phyloP scores from a whole-genome alignment of 2,888 invertebrate genomes.

The Drosophila melanosoma region DNA sequence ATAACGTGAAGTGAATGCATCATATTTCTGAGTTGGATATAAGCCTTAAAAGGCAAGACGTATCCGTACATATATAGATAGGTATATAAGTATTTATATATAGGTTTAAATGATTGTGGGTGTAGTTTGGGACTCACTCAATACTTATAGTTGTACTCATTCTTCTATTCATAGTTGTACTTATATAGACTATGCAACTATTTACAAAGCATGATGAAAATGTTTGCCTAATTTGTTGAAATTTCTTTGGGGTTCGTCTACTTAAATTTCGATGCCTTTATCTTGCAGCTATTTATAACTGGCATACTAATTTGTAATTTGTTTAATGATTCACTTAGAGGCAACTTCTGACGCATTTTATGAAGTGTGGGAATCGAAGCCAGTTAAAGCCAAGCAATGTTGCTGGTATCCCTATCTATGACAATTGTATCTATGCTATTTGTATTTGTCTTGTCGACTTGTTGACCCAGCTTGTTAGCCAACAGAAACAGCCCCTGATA shows the following conservation, averaged over 20 bases:
- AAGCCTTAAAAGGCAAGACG: conserved; percentile 41
- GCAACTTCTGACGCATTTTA: conserved; percentile 45
- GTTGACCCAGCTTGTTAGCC: conserved; percentile 66
- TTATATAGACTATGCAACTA: conserved; percentile 65
- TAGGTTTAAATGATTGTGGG: conserved; percentile 44
- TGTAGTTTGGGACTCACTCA: conserved; percentile 28
- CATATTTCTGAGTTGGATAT: conserved; percentile 21
- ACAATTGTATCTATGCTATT: conserved; percentile 22
- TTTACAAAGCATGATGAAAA: conserved; percentile 66
- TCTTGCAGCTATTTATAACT: conserved; percentile 71
- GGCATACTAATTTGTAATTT: conserved; percentile 77
- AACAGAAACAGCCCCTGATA: conserved; percentile 41
- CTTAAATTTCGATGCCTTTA: conserved; percentile 37
- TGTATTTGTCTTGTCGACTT: conserved; percentile 35
- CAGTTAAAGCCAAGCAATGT: conserved; percentile 22
- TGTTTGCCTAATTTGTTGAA: conserved; percentile 67
- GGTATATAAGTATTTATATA: conserved; percentile 7
- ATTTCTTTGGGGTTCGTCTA: conserved; percentile 33
- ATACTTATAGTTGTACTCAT: neutral
- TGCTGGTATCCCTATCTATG: conserved; percentile 20
- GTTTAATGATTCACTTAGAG: conserved; percentile 77
- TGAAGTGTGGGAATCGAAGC: conserved; percentile 64
- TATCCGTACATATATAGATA: conserved; percentile 19
- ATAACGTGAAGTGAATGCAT: conserved; percentile 22
- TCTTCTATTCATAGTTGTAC: neutral